Evolutionary conservation across 2,888 invertebrate species (phyloP).

Genomic region (Pseudococcus jackbeardsleyi): DNA sequence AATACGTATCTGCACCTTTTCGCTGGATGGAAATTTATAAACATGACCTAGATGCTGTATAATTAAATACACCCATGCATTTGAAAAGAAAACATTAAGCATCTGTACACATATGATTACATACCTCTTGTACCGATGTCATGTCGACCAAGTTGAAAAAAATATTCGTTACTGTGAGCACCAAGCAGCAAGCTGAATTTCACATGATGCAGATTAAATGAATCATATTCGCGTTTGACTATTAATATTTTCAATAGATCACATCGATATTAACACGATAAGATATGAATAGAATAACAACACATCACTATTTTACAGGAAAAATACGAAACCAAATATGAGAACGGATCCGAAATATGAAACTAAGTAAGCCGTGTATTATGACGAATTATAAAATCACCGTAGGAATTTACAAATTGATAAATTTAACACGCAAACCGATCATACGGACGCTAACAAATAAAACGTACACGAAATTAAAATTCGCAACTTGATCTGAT

Average conservation of each 20-base stretch:
- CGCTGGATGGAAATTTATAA: neutral
- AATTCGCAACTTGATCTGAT: conserved; percentile 49
- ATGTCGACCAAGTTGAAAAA: neutral
- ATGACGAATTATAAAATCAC: neutral
- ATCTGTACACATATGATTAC: conserved; percentile 46
- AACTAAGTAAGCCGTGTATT: neutral
- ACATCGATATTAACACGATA: conserved; percentile 40
- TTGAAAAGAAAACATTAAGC: conserved; percentile 41
- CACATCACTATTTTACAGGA: conserved; percentile 12
- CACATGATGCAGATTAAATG: conserved; percentile 3
- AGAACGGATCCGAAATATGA: neutral
- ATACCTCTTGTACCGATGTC: conserved; percentile 33
- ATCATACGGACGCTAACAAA: neutral
- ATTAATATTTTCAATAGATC: conserved; percentile 31
- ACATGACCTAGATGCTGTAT: conserved; percentile 46
- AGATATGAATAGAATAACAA: conserved; percentile 41
- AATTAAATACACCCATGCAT: conserved; percentile 41
- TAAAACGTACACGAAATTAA: conserved; percentile 36
- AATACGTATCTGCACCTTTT: neutral
- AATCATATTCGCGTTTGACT: conserved; percentile 1
- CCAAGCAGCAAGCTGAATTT: neutral
- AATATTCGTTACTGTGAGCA: neutral
- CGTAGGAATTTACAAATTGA: conserved; percentile 11
- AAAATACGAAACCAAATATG: neutral
- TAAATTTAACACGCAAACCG: conserved; percentile 21